phyloP scores from a whole-genome alignment of 2,797 vertebrate species.

The Trematomus bernacchii region DNA sequence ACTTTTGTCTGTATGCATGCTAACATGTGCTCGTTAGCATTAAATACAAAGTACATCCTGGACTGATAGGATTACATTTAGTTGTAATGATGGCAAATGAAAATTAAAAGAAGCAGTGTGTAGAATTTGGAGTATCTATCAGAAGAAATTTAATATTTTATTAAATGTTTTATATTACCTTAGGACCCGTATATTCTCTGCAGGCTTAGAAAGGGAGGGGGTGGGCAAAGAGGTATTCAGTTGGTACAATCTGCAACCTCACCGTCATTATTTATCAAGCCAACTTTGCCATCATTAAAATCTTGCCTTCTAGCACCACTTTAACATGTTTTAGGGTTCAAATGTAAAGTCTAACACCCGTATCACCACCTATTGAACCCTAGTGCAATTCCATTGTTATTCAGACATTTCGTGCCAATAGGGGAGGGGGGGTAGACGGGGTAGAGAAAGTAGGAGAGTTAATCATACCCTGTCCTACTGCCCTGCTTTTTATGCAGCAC shows the following conservation, averaged over 20 bases:
- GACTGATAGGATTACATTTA: too few relatives aligned
- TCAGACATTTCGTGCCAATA: neutral
- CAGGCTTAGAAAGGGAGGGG: too few relatives aligned
- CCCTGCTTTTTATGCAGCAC: conserved; percentile 50
- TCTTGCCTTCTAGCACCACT: neutral
- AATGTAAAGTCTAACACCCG: neutral
- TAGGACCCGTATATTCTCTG: too few relatives aligned
- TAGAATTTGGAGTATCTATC: too few relatives aligned
- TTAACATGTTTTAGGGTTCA: neutral
- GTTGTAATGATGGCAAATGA: neutral
- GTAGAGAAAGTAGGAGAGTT: conserved; percentile 15
- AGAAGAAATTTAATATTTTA: too few relatives aligned
- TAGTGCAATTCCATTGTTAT: neutral
- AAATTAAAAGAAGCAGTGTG: too few relatives aligned
- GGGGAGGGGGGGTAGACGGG: neutral
- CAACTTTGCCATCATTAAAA: neutral
- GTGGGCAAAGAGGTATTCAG: too few relatives aligned
- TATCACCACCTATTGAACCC: conserved; percentile 7
- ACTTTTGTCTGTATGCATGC: neutral
- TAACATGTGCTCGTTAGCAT: neutral
- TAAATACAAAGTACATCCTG: neutral
- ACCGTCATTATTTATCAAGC: neutral
- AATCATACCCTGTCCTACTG: conserved; percentile 71
- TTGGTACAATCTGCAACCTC: too few relatives aligned
- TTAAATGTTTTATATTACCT: too few relatives aligned